A percentile compares a stretch with the other conserved stretches of the same genome.
Evolutionary conservation across 2,888 invertebrate species (phyloP).

Genomic region (Bembecia ichneumoniformis): DNA sequence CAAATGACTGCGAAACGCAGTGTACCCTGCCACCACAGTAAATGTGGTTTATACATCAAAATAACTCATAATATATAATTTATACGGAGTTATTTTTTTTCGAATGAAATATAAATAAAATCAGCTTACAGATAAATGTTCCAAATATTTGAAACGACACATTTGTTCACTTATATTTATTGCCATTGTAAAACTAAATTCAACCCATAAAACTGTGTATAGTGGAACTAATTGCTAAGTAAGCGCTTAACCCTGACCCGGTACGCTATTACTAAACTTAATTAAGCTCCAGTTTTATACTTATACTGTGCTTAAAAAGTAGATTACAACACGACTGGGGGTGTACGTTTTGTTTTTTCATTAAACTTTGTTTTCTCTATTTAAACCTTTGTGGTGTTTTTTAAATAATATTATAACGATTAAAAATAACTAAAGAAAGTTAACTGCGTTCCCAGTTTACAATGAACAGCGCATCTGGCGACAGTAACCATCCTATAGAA

Average conservation of each 20-base stretch:
- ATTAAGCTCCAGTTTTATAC: neutral
- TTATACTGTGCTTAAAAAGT: neutral
- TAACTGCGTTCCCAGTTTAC: no score
- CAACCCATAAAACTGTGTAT: neutral
- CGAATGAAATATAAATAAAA: neutral
- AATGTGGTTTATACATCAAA: neutral
- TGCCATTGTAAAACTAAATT: neutral
- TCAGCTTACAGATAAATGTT: neutral
- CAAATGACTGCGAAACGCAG: no score
- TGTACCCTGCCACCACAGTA: no score
- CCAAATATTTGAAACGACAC: neutral
- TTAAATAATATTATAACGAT: no score
- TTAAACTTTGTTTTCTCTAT: no score
- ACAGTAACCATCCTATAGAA: no score
- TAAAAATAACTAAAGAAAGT: no score
- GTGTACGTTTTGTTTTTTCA: no score
- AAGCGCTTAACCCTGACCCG: neutral
- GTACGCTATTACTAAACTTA: neutral
- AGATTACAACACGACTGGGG: no score
- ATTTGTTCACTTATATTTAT: neutral
- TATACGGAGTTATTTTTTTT: neutral
- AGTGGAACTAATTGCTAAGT: neutral
- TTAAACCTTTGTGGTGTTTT: no score
- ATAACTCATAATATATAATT: no score
- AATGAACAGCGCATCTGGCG: no score